These are phyloP conservation scores for Polypterus bichir DNA, from an alignment of 2,113 vertebrate genomes.

Conservation along the genomic window DNA sequence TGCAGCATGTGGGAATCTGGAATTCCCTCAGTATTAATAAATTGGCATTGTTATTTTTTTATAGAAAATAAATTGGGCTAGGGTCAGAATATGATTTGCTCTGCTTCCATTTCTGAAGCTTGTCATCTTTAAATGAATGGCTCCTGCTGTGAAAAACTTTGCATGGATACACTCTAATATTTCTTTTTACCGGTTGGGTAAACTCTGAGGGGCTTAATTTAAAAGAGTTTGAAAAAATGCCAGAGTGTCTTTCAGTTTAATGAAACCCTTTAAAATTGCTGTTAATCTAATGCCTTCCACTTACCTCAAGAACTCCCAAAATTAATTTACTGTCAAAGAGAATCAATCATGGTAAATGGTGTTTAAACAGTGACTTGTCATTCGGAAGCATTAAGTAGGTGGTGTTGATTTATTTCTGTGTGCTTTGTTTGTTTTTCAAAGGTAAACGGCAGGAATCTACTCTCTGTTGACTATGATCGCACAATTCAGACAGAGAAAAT, in stretches of 20 bases:
- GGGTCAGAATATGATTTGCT: slow-evolving; percentile 16
- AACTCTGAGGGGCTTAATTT: slow-evolving; percentile 51
- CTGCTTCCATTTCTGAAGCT: slow-evolving; percentile 12
- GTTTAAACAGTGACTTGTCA: slow-evolving; percentile 41
- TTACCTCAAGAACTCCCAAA: slow-evolving; percentile 42
- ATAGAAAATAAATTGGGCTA: slow-evolving; percentile 11
- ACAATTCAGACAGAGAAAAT: slow-evolving; percentile 92
- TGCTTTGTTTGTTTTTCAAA: slow-evolving; percentile 47
- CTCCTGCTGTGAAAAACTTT: slow-evolving; percentile 21
- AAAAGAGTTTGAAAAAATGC: slow-evolving; percentile 50
- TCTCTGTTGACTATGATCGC: slow-evolving; percentile 95
- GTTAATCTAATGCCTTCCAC: slow-evolving; percentile 42
- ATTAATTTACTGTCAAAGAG: slow-evolving; percentile 48
- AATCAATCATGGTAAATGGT: slow-evolving; percentile 44
- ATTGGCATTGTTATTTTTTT: slow-evolving; percentile 6
- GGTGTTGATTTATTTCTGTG: slow-evolving; percentile 25
- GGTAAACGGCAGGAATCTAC: slow-evolving; percentile 96
- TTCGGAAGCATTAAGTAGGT: slow-evolving; percentile 33
- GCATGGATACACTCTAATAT: slow-evolving; percentile 20
- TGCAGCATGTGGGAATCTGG: neutral
- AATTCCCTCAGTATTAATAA: slow-evolving; percentile 5
- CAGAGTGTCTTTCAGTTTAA: slow-evolving; percentile 55
- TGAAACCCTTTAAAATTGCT: slow-evolving; percentile 48
- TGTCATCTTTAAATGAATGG: slow-evolving; percentile 14
- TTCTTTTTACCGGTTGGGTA: slow-evolving; percentile 36